Conservation (phyloP, 2,888 invertebrate species). For the Chesias legatella region DNA sequence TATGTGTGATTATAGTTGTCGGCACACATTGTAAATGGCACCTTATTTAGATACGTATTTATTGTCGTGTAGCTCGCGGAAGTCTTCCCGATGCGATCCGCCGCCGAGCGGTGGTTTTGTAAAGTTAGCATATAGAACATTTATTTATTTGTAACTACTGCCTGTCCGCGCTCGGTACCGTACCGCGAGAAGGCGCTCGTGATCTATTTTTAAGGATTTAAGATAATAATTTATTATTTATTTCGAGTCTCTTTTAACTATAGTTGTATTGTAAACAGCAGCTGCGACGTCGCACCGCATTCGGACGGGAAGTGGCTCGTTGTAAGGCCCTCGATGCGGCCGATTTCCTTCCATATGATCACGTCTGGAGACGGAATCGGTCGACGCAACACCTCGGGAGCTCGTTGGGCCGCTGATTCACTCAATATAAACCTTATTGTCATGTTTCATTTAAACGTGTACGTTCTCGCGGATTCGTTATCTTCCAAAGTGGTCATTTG, state of each 20-base stretch:
- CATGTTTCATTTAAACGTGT: slow-evolving; percentile 25
- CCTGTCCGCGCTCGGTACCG: slow-evolving; percentile 78
- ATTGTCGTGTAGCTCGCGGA: slow-evolving; percentile 78
- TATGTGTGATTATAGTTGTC: slow-evolving; percentile 71
- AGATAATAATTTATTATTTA: slow-evolving; percentile 81
- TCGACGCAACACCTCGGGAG: slow-evolving; percentile 49
- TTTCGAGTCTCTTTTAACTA: slow-evolving; percentile 80
- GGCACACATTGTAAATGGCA: slow-evolving; percentile 80
- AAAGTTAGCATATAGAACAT: slow-evolving; percentile 79
- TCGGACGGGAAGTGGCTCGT: slow-evolving; percentile 70
- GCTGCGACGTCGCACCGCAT: slow-evolving; percentile 75
- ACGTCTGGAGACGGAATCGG: slow-evolving; percentile 44
- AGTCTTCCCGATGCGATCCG: slow-evolving; percentile 77
- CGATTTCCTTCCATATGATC: slow-evolving; percentile 41
- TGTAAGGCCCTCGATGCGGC: slow-evolving; percentile 38
- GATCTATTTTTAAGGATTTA: slow-evolving; percentile 80
- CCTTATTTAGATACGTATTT: slow-evolving; percentile 72
- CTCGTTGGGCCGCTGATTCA: slow-evolving; percentile 38
- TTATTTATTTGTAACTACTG: slow-evolving; percentile 79
- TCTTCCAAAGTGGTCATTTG: slow-evolving; percentile 39
- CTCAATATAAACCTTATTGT: slow-evolving; percentile 16
- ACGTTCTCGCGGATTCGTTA: slow-evolving; percentile 24
- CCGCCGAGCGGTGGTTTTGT: slow-evolving; percentile 80
- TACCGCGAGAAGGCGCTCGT: slow-evolving; percentile 80
- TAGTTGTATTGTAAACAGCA: slow-evolving; percentile 70